Evolutionary conservation across 2,113 vertebrate genomes (phyloP).

Genomic region (Rhineura floridana): DNA sequence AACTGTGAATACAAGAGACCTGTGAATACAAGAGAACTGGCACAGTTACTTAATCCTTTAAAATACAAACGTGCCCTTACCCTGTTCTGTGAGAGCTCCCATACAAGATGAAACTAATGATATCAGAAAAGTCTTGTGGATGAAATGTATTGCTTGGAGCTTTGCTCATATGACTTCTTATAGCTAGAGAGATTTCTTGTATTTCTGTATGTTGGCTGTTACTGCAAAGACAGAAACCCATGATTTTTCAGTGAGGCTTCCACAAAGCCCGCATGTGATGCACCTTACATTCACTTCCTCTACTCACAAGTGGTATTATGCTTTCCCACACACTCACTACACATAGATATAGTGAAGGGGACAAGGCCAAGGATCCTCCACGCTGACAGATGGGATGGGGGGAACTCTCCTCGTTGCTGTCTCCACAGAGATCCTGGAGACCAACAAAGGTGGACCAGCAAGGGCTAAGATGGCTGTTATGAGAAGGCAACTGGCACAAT

Average conservation of each 20-base stretch:
- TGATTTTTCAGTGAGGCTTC: background rate
- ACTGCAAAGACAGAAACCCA: slow-evolving; percentile 70
- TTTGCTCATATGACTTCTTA: slow-evolving; percentile 94
- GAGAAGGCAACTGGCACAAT: background rate
- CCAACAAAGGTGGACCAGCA: background rate
- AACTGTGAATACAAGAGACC: background rate
- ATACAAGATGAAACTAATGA: slow-evolving; percentile 97
- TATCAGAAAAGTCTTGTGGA: slow-evolving; percentile 97
- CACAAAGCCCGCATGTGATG: no score
- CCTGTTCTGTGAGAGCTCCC: slow-evolving; percentile 93
- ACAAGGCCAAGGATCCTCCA: no score
- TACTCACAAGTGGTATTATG: background rate
- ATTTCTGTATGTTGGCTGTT: slow-evolving; percentile 91
- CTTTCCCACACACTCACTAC: background rate
- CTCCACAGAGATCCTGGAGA: background rate
- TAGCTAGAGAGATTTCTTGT: slow-evolving; percentile 91
- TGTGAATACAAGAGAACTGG: background rate
- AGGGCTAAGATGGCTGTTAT: no score
- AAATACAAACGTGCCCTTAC: slow-evolving; percentile 71
- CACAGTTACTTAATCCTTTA: background rate
- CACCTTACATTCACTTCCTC: no score
- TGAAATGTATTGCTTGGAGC: slow-evolving; percentile 95
- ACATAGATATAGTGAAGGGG: background rate
- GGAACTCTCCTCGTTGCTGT: background rate
- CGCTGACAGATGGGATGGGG: background rate